These are phyloP conservation scores for Sisyra terminalis DNA, from an alignment of 2,888 invertebrate species.

Conservation along the genomic window DNA sequence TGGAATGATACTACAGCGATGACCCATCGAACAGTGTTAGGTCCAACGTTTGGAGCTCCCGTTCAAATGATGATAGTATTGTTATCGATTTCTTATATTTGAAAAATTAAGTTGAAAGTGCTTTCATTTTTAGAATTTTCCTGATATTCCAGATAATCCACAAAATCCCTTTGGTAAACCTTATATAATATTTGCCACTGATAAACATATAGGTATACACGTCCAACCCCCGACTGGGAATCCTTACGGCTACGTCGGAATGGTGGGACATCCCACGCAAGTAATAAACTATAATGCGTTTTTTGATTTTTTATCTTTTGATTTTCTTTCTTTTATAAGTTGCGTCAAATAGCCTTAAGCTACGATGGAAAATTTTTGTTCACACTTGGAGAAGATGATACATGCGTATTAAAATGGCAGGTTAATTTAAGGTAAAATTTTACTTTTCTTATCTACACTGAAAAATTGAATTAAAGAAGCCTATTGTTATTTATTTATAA, in stretches of 20 bases:
- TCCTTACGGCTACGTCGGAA: conserved; percentile 45
- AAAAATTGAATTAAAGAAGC: too few relatives aligned
- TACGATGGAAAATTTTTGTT: conserved; percentile 33
- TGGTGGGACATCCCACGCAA: conserved; percentile 42
- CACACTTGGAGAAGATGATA: conserved; percentile 34
- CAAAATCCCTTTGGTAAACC: conserved; percentile 12
- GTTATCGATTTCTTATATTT: not conserved
- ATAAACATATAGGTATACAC: conserved; percentile 49
- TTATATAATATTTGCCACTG: conserved; percentile 45
- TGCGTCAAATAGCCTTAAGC: conserved; percentile 25
- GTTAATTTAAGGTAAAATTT: conserved; percentile 23
- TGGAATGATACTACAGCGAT: conserved; percentile 43
- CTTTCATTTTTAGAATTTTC: not conserved
- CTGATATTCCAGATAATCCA: not conserved
- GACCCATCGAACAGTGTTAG: conserved; percentile 46
- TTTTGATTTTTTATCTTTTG: not conserved
- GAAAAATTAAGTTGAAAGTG: not conserved
- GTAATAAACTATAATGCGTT: not conserved
- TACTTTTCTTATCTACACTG: too few relatives aligned
- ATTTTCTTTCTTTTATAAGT: conserved; percentile 18
- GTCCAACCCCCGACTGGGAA: conserved; percentile 57
- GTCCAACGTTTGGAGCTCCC: conserved; percentile 49
- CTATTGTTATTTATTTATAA: too few relatives aligned
- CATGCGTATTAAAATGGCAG: conserved; percentile 37
- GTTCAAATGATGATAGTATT: conserved; percentile 30